Conservation (phyloP, 2,113 vertebrate species). For the Cheirogaleus medius region DNA sequence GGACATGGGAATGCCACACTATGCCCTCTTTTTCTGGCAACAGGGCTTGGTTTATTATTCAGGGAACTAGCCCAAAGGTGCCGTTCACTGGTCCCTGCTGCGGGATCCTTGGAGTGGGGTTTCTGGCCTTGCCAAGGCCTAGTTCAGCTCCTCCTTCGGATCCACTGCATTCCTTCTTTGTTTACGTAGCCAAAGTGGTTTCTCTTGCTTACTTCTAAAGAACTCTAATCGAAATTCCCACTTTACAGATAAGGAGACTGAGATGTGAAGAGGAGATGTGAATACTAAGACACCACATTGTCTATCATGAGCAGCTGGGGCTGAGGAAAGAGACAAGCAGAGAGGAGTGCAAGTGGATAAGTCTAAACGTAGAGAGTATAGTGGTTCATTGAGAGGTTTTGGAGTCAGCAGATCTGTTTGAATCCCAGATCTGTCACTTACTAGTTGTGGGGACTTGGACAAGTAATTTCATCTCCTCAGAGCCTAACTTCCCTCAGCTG, state of each 20-base stretch:
- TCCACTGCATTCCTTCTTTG: neutral
- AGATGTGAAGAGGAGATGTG: neutral
- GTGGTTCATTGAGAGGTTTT: neutral
- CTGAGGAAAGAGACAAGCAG: neutral
- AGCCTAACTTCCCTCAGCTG: neutral
- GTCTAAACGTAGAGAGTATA: neutral
- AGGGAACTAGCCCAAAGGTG: neutral
- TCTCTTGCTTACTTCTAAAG: neutral
- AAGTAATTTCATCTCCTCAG: neutral
- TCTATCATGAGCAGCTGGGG: neutral
- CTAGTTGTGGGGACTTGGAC: neutral
- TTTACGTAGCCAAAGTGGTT: neutral
- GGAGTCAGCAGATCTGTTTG: neutral
- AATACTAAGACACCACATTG: neutral
- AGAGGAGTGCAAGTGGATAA: rapidly evolving
- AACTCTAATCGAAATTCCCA: neutral
- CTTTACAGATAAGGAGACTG: neutral
- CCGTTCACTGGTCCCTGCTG: neutral
- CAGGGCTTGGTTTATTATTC: neutral
- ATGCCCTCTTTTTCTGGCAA: neutral
- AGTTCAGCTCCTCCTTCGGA: neutral
- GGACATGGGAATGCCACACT: neutral
- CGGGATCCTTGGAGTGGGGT: neutral
- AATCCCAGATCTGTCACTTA: neutral
- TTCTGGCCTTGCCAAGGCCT: neutral